Conservation (phyloP, 2,888 invertebrate genomes). For the Andrena bucephala region DNA sequence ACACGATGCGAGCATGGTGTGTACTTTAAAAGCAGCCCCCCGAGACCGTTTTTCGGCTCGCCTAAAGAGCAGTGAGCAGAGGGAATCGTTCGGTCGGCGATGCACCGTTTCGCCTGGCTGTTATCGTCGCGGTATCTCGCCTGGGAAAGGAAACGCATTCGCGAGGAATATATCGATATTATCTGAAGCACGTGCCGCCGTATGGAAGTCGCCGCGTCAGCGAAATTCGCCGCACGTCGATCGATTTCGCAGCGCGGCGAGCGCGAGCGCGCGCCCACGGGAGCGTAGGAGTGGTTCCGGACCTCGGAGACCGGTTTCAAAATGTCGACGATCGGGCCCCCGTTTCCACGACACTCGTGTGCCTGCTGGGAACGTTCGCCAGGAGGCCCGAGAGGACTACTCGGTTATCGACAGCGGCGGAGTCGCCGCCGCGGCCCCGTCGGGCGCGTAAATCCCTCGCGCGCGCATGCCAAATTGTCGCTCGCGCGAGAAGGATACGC, state of each 20-base stretch:
- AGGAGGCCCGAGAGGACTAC: slow-evolving; percentile 3
- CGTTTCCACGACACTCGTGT: slow-evolving; percentile 41
- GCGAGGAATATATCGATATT: slow-evolving; percentile 49
- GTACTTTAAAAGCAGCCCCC: slow-evolving; percentile 55
- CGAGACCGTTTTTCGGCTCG: slow-evolving; percentile 29
- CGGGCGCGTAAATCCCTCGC: slow-evolving; percentile 50
- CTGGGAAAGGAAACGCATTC: slow-evolving; percentile 38
- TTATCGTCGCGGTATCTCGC: slow-evolving; percentile 47
- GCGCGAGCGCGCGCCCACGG: slow-evolving; percentile 45
- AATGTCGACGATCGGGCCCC: slow-evolving; percentile 61
- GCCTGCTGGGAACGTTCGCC: neutral
- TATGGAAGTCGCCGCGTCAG: slow-evolving; percentile 58
- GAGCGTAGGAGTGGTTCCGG: slow-evolving; percentile 69
- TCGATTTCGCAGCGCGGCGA: slow-evolving; percentile 61
- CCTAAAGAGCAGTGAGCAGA: slow-evolving; percentile 27
- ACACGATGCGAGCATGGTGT: slow-evolving; percentile 43
- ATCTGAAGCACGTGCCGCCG: slow-evolving; percentile 53
- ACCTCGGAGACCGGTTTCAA: slow-evolving; percentile 72
- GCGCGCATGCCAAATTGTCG: slow-evolving; percentile 30
- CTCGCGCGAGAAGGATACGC: slow-evolving; percentile 4
- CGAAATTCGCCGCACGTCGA: slow-evolving; percentile 63
- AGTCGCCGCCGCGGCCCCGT: slow-evolving; percentile 49
- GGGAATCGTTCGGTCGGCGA: slow-evolving; percentile 9
- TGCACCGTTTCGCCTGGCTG: neutral
- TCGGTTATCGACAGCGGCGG: slow-evolving; percentile 37